phyloP scores from a whole-genome alignment of 2,113 vertebrate species.

The Vidua chalybeata region DNA sequence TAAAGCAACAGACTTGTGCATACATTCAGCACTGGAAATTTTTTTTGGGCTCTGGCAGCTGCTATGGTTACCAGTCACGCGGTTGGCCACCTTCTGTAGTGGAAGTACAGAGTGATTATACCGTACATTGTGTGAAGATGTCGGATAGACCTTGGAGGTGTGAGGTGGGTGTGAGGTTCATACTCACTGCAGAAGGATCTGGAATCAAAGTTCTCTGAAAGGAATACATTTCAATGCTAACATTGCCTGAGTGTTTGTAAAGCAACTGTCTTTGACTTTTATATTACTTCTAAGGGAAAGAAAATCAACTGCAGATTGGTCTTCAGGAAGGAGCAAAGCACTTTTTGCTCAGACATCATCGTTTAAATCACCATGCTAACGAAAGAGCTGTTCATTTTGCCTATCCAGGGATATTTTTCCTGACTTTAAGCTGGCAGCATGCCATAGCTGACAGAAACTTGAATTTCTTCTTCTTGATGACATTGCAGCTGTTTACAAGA shows the following conservation, averaged over 20 bases:
- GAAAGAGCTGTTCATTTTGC: not conserved
- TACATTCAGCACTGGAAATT: not conserved
- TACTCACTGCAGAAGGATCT: conserved; percentile 7
- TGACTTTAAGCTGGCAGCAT: not conserved
- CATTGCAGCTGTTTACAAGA: not conserved
- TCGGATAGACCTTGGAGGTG: conserved; percentile 33
- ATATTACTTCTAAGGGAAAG: not conserved
- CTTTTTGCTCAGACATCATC: not conserved
- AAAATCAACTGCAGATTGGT: not conserved
- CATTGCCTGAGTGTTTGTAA: not conserved
- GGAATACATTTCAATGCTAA: not conserved
- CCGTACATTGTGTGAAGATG: conserved; percentile 32
- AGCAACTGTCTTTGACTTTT: not conserved
- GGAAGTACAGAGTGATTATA: conserved; percentile 34
- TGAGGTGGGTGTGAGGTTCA: conserved; percentile 33
- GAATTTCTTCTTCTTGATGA: conserved; percentile 22
- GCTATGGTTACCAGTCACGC: conserved; percentile 71
- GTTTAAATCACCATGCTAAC: not conserved
- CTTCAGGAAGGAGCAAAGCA: not conserved
- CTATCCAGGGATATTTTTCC: not conserved
- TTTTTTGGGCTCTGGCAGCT: conserved; percentile 42
- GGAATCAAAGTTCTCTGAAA: not conserved
- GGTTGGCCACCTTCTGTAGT: conserved; percentile 54
- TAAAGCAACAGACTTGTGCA: conserved; percentile 28
- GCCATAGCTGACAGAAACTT: not conserved